Conservation (phyloP, 1,140 invertebrate genomes). For the Aphelenchoides besseyi region DNA sequence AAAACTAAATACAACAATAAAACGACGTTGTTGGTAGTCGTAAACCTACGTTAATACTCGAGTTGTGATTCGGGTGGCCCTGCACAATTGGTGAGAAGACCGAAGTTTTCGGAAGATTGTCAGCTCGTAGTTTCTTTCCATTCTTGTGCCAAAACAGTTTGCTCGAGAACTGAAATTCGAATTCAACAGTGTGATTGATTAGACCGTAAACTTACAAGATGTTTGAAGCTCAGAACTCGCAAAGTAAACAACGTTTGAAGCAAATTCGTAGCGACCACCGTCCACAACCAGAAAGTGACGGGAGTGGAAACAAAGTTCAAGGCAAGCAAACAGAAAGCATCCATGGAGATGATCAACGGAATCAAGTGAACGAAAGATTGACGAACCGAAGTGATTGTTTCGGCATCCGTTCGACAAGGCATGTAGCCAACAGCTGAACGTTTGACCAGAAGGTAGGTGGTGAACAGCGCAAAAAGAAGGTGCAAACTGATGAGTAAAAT, state of each 20-base stretch:
- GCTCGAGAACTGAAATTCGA: neutral
- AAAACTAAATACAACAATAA: slow-evolving; percentile 4
- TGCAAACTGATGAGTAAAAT: neutral
- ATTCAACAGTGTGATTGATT: neutral
- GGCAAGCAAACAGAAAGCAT: neutral
- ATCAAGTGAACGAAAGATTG: neutral
- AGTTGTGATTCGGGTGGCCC: neutral
- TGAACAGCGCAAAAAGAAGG: neutral
- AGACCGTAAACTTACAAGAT: neutral
- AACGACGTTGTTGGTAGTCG: neutral
- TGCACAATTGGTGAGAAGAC: neutral
- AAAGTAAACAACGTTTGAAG: neutral
- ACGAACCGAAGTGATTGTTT: neutral
- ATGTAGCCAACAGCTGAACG: neutral
- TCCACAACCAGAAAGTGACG: neutral
- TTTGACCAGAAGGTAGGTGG: neutral
- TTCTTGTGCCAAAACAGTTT: neutral
- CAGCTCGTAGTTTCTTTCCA: neutral
- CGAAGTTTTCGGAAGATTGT: neutral
- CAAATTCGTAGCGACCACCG: neutral
- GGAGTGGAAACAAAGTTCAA: neutral
- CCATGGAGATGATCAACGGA: neutral
- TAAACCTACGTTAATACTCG: neutral
- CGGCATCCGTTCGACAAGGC: neutral
- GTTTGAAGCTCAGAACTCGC: slow-evolving; percentile 1